phyloP scores from a whole-genome alignment of 2,113 vertebrate genomes.

The Sinocyclocheilus anophthalmus region DNA sequence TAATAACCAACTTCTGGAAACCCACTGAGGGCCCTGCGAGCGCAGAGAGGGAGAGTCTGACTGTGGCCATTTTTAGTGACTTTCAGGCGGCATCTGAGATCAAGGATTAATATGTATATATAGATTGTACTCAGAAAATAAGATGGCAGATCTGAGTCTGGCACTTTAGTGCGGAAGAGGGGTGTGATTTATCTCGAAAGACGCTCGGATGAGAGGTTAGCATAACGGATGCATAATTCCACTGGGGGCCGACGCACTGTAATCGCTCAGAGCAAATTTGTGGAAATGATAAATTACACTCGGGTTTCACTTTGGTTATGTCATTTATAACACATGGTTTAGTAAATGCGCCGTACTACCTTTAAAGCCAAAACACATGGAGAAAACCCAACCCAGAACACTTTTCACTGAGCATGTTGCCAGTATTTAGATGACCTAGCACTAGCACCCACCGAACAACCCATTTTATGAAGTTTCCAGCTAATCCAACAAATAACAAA shows the following conservation, averaged over 20 bases:
- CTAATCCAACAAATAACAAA: conserved; percentile 8
- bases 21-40: conserved; percentile 9
- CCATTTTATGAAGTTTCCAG: neutral
- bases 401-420: neutral
- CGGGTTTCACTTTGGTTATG: conserved; percentile 37
- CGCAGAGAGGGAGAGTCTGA: neutral
- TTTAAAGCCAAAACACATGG: neutral
- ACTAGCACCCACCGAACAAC: neutral
- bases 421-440: neutral
- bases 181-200: conserved; percentile 39
- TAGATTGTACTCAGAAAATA: conserved; percentile 3
- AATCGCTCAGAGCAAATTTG: conserved; percentile 35
- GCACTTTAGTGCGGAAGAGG: neutral
- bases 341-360: conserved; percentile 26
- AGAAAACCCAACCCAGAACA: neutral
- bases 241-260: conserved; percentile 13
- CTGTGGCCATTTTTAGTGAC: neutral
- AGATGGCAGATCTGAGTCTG: neutral
- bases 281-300: conserved; percentile 46
- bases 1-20: conserved; percentile 32
- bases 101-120: conserved; percentile 9
- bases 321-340: conserved; percentile 24
- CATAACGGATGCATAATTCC: conserved; percentile 41
- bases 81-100: neutral
- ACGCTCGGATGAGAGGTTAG: conserved; percentile 29